Base-by-base conservation (phyloP, 2,888 invertebrate genomes). In the Siphlonurus alternatus region DNA sequence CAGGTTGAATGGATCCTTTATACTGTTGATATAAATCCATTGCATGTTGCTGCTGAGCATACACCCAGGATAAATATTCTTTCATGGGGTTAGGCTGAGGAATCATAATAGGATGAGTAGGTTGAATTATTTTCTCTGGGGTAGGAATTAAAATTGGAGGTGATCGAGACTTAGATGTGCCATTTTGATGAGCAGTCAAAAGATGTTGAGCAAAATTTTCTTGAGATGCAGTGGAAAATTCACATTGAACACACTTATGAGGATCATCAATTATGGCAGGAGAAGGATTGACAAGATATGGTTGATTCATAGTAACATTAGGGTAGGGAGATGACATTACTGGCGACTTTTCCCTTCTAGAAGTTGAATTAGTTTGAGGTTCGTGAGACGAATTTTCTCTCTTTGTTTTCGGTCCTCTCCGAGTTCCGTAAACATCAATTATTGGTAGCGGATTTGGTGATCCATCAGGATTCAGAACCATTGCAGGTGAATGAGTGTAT, bases 401-500 rank as follows among this genome's bases (percentile, higher is more conserved):
- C 56, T 56, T 56, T n/a, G 53, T 54, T 71, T 91, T 90, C 0
- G 93, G 93, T 0, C 94, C 94, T 1, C 94, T 81, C 2, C 93
- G 80, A 0, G 91, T 92, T 25, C 94, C 93, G 72, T 93, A 93
- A 0, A 94, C 88, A 74, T 94, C 94, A 64, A 95, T 92, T 19
- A 93, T 88, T 0, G 90, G 87, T 53, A 88, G 74, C 0, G 92
- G 91, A 75, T 93, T 93, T 0, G 92, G 91, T 0, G 90, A 85
- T 1, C 94, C 94, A 70, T 94, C 93, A 20, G 88, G 81, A 71
- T 94, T 92, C 18, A 94, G 78, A 0, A 96, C 93, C 79, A 92
- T 87, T 0, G 89, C 93, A 0, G 96, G 94, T 64, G 76, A 75
- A 75, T 99, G 99, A 24, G 82, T 80, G 73, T 96, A 93, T 74